phyloP scores from a whole-genome alignment of 1,140 invertebrate genomes.

The Drosophila arawakana region DNA sequence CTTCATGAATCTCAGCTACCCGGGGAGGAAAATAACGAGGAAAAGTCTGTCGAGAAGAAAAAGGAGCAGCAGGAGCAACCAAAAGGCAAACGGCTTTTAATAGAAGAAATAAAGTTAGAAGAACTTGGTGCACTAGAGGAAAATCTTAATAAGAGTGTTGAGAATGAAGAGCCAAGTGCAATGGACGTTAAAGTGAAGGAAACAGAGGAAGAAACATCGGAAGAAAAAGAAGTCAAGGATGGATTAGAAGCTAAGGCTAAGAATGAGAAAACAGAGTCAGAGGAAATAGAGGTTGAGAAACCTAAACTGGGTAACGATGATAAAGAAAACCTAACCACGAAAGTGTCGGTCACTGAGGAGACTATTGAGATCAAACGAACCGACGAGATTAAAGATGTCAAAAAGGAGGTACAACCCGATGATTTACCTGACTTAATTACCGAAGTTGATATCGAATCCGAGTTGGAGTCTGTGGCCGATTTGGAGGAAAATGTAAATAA shows the following conservation, averaged over 20 bases:
- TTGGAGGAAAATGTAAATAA: slow-evolving; percentile 7
- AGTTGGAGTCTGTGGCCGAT: slow-evolving; percentile 21
- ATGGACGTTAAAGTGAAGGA: background rate
- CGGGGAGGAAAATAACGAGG: slow-evolving; percentile 3
- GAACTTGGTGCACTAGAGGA: background rate
- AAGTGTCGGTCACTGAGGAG: background rate
- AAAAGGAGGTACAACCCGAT: background rate
- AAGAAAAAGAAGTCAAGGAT: background rate
- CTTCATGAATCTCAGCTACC: slow-evolving; percentile 36
- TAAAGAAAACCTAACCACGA: background rate
- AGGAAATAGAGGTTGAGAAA: background rate
- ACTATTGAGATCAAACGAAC: no score
- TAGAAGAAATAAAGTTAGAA: slow-evolving; percentile 29
- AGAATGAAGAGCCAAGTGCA: background rate
- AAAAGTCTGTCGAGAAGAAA: background rate
- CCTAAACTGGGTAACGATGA: no score
- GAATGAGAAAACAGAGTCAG: background rate
- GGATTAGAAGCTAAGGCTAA: background rate
- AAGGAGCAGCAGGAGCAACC: background rate
- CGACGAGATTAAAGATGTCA: no score
- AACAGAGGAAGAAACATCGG: background rate
- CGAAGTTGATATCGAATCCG: slow-evolving; percentile 32
- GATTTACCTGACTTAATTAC: slow-evolving; percentile 5
- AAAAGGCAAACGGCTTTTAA: slow-evolving; percentile 13
- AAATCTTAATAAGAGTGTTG: background rate